Percentiles rank a stretch among this genome's conserved stretches.
Conservation (phyloP, 2,797 vertebrate species). For the Macropodus opercularis region DNA sequence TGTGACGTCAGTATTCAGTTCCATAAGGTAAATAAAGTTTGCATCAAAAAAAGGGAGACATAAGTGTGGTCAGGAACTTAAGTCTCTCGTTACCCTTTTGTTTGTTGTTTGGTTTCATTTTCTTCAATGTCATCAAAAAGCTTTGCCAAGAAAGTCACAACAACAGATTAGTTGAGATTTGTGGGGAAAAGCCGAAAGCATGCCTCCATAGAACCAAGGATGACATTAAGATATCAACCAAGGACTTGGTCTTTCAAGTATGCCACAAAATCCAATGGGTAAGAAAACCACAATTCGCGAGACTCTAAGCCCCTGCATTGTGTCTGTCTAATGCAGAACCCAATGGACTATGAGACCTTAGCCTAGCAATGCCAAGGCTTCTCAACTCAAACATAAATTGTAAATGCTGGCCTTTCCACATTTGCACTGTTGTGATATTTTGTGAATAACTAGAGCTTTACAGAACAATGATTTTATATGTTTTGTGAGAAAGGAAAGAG, state of each 20-base stretch:
- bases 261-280: constrained; percentile 52
- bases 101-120: constrained; percentile 72
- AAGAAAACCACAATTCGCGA: constrained; percentile 52
- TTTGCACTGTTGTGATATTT: constrained; percentile 21
- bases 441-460: constrained; percentile 10
- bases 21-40: constrained; percentile 24
- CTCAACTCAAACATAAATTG: constrained; percentile 33
- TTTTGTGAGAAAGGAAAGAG: not conserved
- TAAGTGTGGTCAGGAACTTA: constrained; percentile 6
- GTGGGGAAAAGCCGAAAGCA: constrained; percentile 66
- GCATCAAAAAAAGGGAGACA: constrained; percentile 12
- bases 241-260: constrained; percentile 70
- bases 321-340: constrained; percentile 40
- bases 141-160: constrained; percentile 58
- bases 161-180: constrained; percentile 65
- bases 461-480: not conserved
- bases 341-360: constrained; percentile 40
- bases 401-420: constrained; percentile 41
- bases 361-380: constrained; percentile 46
- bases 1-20: constrained; percentile 24
- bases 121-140: constrained; percentile 66
- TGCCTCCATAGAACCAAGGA: constrained; percentile 66
- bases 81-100: constrained; percentile 51
- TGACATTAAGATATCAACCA: constrained; percentile 64
- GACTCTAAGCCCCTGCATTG: constrained; percentile 53